These are phyloP conservation scores for Ptilorrhoa leucosticta DNA, from an alignment of 2,113 vertebrate genomes.

Conservation along the genomic window DNA sequence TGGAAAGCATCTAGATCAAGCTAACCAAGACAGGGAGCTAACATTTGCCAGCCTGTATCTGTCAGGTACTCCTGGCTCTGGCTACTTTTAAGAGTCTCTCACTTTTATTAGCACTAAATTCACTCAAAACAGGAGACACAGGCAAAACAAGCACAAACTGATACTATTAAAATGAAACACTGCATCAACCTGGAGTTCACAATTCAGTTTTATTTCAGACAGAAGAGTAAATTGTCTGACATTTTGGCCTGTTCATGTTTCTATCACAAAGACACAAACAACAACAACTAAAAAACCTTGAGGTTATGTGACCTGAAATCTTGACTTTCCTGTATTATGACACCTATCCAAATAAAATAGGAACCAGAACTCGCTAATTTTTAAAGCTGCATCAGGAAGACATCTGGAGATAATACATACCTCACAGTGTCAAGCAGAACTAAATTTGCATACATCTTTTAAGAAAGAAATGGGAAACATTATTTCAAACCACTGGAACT, in stretches of 20 bases:
- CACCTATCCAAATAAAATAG: not conserved
- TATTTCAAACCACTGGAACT: not conserved
- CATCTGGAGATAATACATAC: not conserved
- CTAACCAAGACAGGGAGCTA: not conserved
- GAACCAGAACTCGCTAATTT: not conserved
- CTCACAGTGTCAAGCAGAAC: not conserved
- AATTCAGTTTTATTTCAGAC: constrained; percentile 46
- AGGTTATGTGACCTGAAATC: not conserved
- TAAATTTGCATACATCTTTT: not conserved
- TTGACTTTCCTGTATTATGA: not conserved
- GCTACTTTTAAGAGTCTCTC: constrained; percentile 8
- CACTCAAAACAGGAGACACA: not conserved
- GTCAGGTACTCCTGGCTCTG: not conserved
- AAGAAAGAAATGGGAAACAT: not conserved
- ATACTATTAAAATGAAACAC: constrained; percentile 50
- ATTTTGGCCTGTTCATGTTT: constrained; percentile 19
- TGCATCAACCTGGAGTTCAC: constrained; percentile 27
- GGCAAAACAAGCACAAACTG: not conserved
- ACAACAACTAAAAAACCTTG: not conserved
- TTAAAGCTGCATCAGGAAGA: not conserved
- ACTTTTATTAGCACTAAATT: constrained; percentile 56
- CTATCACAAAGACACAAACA: not conserved
- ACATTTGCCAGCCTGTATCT: not conserved
- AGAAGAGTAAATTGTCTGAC: constrained; percentile 37
- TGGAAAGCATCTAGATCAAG: not conserved